Evolutionary conservation across 2,888 invertebrate genomes (phyloP), one percentile per base, ranked within the genome.

Genomic region (Aleiodes alternator): DNA sequence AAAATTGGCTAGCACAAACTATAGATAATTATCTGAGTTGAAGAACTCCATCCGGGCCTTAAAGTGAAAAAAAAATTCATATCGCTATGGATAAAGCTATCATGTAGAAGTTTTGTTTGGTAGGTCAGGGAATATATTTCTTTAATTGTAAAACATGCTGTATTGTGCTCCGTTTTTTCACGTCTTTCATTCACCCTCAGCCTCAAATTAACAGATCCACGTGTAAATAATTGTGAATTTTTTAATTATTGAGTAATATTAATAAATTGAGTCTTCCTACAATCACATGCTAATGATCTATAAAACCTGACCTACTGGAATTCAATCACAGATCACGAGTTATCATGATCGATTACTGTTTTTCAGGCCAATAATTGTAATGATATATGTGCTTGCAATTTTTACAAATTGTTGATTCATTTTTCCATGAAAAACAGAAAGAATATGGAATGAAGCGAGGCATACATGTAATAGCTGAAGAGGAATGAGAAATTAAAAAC

Each of bases 31-130:
- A n/a, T n/a, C n/a, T n/a, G n/a, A n/a, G n/a, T n/a, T n/a, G n/a
- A n/a, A n/a, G n/a, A n/a, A n/a, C n/a, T n/a, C n/a, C n/a, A n/a
- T n/a, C n/a, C n/a, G n/a, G n/a, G n/a, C n/a, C n/a, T n/a, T n/a
- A n/a, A n/a, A n/a, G n/a, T n/a, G n/a, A n/a, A 38, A 11, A 0
- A 64, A 38, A 34, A 38, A 66, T 12, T 43, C 74, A 43, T 76
- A 71, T 76, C 73, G 64, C 72, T 73, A 78, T 57, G 64, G 69
- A 76, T 74, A 74, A 76, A 72, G 69, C 72, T 61, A 56, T 55
- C 16, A 43, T 16, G 43, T 16, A 23, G 48, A 48, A 70, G 53
- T 73, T 73, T 53, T 61, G 71, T 29, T 51, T 76, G 76, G 78
- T 69, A 74, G 69, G 72, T 73, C 74, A 78, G 78, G 76, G 72